phyloP scores from a whole-genome alignment of 2,797 vertebrate genomes.

The Holocentrus rufus region DNA sequence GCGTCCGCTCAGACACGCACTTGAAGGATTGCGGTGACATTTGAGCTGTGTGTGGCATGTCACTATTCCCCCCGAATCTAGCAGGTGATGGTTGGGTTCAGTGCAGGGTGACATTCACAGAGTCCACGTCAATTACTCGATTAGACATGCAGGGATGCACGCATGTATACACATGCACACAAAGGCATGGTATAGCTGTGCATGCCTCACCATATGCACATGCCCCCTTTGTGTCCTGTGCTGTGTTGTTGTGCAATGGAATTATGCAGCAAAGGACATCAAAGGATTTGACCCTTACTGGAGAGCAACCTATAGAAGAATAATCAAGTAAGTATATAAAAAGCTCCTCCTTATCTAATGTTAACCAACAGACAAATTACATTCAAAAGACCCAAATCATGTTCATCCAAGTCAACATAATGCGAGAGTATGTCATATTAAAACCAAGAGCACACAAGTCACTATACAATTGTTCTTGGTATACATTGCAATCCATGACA shows the following conservation, averaged over 20 bases:
- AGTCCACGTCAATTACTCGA: conserved; percentile 23
- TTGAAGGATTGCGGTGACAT: conserved; percentile 60
- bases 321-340: too few species aligned
- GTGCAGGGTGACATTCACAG: conserved; percentile 51
- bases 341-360: not conserved
- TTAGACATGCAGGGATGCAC: not conserved
- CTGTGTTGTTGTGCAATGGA: not conserved
- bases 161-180: not conserved
- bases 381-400: too few species aligned
- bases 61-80: conserved; percentile 40
- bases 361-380: not conserved
- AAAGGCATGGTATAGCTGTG: not conserved
- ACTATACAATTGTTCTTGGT: too few species aligned
- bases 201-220: conserved; percentile 10
- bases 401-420: not conserved
- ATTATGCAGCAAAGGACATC: conserved; percentile 40
- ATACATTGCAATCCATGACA: too few species aligned
- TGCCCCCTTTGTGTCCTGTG: conserved; percentile 25
- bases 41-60: conserved; percentile 56
- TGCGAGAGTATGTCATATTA: not conserved
- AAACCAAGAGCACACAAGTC: not conserved
- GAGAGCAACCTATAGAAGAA: not conserved
- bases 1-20: conserved; percentile 27
- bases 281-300: conserved; percentile 13
- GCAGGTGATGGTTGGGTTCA: conserved; percentile 42